Conservation (phyloP, 2,113 vertebrate genomes). For the Salvelinus alpinus region DNA sequence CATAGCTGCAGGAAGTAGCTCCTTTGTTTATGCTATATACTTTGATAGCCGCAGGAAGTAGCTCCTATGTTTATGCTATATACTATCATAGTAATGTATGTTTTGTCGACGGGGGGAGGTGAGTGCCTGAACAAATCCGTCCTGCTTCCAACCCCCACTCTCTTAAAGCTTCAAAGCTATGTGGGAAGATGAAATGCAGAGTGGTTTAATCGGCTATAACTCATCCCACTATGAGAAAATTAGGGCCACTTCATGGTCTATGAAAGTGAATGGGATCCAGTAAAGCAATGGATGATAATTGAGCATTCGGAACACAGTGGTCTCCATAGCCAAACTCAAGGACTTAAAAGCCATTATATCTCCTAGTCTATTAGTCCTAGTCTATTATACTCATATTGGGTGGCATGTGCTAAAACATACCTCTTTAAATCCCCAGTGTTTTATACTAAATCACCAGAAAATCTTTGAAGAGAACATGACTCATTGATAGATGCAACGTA, state of each 20-base stretch:
- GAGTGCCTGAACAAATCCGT: no score
- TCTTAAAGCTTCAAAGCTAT: no score
- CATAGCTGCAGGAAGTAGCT: no score
- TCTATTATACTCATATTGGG: slow-evolving; percentile 46
- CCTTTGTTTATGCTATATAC: no score
- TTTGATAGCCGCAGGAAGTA: no score
- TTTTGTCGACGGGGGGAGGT: no score
- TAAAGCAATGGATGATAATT: slow-evolving; percentile 66
- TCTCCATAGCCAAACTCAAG: slow-evolving; percentile 45
- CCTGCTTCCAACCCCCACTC: no score
- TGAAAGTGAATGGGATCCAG: slow-evolving; percentile 70
- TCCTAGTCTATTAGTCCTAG: neutral
- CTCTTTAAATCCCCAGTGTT: slow-evolving; percentile 37
- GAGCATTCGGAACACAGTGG: slow-evolving; percentile 51
- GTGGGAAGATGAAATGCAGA: neutral
- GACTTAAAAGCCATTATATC: slow-evolving; percentile 42
- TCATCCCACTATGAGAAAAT: slow-evolving; percentile 64
- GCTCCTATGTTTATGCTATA: no score
- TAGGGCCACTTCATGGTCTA: slow-evolving; percentile 57
- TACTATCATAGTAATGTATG: no score
- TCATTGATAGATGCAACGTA: slow-evolving; percentile 43
- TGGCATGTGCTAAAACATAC: slow-evolving; percentile 33
- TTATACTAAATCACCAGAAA: slow-evolving; percentile 29
- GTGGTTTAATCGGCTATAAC: slow-evolving; percentile 60
- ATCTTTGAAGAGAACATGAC: slow-evolving; percentile 48